Percentiles rank a stretch among this genome's conserved stretches.
Evolutionary conservation across 2,888 invertebrate species (phyloP).

Genomic region (Nebria brevicollis): DNA sequence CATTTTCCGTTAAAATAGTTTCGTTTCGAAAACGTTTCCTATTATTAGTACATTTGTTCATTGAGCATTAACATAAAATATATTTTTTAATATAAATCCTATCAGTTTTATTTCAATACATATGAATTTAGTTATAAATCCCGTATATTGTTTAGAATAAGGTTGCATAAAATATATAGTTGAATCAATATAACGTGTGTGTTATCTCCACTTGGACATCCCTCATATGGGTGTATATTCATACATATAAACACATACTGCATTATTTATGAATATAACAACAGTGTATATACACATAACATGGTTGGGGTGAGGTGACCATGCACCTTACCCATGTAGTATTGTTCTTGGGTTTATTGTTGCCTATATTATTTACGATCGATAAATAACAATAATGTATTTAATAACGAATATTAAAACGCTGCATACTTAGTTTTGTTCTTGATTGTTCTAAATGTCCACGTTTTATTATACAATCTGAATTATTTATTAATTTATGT

Average conservation of each 20-base stretch:
- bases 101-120: too few species aligned
- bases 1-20: not conserved
- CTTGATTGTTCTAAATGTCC: not conserved
- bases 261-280: conserved; percentile 39
- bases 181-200: not conserved
- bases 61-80: not conserved
- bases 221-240: conserved; percentile 23
- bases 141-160: too few species aligned
- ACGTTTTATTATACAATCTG: not conserved
- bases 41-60: not conserved
- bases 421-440: not conserved
- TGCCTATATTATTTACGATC: conserved; percentile 33
- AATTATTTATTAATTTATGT: not conserved
- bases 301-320: conserved; percentile 8
- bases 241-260: conserved; percentile 24
- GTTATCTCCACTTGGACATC: conserved; percentile 25
- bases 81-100: too few species aligned
- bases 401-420: conserved; percentile 7
- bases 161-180: not conserved
- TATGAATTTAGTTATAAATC: too few species aligned
- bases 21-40: not conserved
- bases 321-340: conserved; percentile 38
- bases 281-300: not conserved
- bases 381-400: conserved; percentile 18
- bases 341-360: conserved; percentile 28